Percentiles rank a stretch among this genome's conserved stretches.
phyloP scores from a whole-genome alignment of 2,888 invertebrate species.

The Coremacera marginata region DNA sequence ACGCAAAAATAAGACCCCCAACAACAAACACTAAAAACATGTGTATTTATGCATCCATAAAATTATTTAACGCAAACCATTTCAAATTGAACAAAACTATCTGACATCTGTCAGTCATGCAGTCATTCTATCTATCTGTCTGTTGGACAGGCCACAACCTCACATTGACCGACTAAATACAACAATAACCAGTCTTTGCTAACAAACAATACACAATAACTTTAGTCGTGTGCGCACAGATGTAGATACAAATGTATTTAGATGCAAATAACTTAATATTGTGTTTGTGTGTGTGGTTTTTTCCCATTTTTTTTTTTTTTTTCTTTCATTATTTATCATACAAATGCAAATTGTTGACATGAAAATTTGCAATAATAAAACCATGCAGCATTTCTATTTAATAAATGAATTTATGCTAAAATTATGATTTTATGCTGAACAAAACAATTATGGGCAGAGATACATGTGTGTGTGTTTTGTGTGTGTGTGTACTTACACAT shows the following conservation, averaged over 20 bases:
- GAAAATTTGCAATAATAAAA: slow-evolving; percentile 38
- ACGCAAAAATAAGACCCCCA: too few relatives aligned
- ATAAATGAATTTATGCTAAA: slow-evolving; percentile 36
- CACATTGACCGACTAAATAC: slow-evolving; percentile 40
- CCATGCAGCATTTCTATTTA: slow-evolving; percentile 24
- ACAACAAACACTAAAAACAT: background rate
- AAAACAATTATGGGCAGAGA: slow-evolving; percentile 14
- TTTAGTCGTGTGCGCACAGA: slow-evolving; percentile 4
- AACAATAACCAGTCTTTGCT: slow-evolving; percentile 7
- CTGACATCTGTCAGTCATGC: slow-evolving; percentile 34
- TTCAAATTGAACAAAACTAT: slow-evolving; percentile 9
- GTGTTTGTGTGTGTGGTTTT: background rate
- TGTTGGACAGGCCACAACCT: slow-evolving; percentile 26
- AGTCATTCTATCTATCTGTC: slow-evolving; percentile 15
- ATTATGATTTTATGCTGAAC: slow-evolving; percentile 30
- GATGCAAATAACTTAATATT: slow-evolving; percentile 22
- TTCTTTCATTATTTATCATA: slow-evolving; percentile 12
- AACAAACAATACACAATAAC: slow-evolving; percentile 1
- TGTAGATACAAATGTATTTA: slow-evolving; percentile 19
- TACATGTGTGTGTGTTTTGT: too few relatives aligned
- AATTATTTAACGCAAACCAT: slow-evolving; percentile 31
- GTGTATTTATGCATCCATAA: slow-evolving; percentile 27
- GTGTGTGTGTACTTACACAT: too few relatives aligned
- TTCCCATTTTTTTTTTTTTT: background rate
- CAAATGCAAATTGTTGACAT: slow-evolving; percentile 34